Percentiles rank a stretch among this genome's conserved stretches.
phyloP scores from a whole-genome alignment of 37 sponge, comb jelly and placozoan genomes.

The Chondrosia reniformis region DNA sequence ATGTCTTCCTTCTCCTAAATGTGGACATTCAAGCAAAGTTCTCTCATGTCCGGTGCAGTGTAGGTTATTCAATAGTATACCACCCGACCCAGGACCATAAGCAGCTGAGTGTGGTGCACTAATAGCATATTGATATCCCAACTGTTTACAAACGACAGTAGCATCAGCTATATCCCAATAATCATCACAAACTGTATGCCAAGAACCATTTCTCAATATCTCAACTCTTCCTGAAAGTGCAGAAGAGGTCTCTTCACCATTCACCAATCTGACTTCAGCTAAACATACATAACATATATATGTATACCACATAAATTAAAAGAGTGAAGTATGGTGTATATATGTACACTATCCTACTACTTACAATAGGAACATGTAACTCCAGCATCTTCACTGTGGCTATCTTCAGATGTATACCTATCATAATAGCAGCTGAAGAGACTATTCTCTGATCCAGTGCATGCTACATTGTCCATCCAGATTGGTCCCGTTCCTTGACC shows the following conservation, averaged over 20 bases:
- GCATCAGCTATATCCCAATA: constrained; percentile 11
- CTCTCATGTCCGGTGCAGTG: background rate
- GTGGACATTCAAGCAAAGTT: background rate
- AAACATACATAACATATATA: too few relatives aligned
- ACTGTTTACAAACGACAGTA: background rate
- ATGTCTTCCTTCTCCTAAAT: background rate
- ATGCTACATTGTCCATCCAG: background rate
- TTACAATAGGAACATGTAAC: background rate
- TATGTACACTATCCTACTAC: too few relatives aligned
- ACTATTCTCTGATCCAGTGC: background rate
- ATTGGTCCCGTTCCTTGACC: background rate
- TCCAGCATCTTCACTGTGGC: background rate
- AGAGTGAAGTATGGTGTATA: too few relatives aligned
- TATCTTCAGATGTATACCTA: background rate
- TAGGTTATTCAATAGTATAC: background rate
- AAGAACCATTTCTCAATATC: background rate
- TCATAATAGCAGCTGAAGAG: background rate
- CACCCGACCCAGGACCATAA: background rate
- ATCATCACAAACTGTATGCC: constrained; percentile 6
- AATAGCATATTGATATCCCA: background rate
- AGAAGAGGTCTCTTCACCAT: background rate
- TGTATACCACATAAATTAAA: too few relatives aligned
- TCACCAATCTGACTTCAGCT: too few relatives aligned
- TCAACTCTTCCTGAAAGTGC: background rate
- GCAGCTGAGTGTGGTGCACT: background rate